Evolutionary conservation across 2,888 invertebrate genomes (phyloP).

Genomic region (Euproctis similis): DNA sequence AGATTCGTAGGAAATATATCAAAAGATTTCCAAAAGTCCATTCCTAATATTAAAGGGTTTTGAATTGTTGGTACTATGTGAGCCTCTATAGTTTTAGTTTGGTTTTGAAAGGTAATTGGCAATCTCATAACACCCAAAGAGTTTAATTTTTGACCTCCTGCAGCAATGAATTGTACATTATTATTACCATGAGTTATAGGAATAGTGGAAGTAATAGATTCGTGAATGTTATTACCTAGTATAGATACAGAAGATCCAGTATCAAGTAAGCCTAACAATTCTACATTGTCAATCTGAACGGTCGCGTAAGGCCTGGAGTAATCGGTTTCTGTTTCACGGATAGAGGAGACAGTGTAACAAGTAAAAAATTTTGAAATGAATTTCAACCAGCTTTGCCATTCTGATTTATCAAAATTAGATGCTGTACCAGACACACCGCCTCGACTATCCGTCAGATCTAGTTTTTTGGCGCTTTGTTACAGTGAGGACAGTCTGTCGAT

Average conservation of each 20-base stretch:
- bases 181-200: background rate
- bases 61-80: background rate
- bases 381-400: background rate
- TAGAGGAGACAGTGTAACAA: background rate
- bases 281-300: background rate
- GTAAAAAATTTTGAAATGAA: background rate
- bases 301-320: background rate
- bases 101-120: background rate
- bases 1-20: background rate
- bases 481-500: background rate
- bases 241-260: background rate
- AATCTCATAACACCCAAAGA: background rate
- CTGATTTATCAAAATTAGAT: background rate
- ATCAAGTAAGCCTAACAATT: background rate
- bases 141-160: background rate
- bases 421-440: too few species aligned
- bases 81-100: background rate
- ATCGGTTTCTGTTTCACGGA: background rate
- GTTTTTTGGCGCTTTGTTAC: background rate
- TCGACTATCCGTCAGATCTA: background rate
- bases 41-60: too few species aligned
- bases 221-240: background rate
- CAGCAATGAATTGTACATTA: background rate
- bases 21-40: background rate
- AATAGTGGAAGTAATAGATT: background rate